phyloP scores from a whole-genome alignment of 2,888 invertebrate genomes.

The Campaea margaritaria region DNA sequence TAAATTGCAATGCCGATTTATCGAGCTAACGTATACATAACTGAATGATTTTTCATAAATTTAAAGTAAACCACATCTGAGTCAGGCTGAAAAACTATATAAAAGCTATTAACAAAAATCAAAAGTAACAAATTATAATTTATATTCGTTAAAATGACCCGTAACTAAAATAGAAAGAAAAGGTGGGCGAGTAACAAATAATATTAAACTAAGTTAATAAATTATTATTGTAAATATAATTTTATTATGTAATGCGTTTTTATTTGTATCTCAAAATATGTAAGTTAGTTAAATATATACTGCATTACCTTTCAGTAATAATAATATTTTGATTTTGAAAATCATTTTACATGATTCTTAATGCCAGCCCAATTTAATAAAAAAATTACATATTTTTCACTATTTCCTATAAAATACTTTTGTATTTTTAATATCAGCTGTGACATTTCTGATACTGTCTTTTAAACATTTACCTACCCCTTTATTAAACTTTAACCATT shows the following conservation, averaged over 20 bases:
- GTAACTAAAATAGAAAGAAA: constrained; percentile 27
- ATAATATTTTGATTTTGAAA: too few species aligned
- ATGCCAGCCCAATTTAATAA: too few species aligned
- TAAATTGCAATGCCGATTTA: too few species aligned
- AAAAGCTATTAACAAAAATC: neutral
- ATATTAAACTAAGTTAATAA: constrained; percentile 18
- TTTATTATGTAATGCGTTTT: neutral
- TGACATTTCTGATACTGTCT: too few species aligned
- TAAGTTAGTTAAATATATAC: neutral
- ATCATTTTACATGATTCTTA: too few species aligned
- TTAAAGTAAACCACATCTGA: constrained; percentile 25
- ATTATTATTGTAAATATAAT: constrained; percentile 8
- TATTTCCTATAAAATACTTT: constrained; percentile 3
- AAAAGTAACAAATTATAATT: constrained; percentile 14
- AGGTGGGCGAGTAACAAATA: constrained; percentile 23
- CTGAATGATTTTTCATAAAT: neutral
- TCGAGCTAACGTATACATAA: neutral
- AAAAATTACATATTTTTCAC: neutral
- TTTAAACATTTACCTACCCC: too few species aligned
- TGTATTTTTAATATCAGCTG: neutral
- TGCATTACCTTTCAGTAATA: too few species aligned
- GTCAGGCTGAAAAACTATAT: constrained; percentile 24
- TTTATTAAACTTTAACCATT: too few species aligned
- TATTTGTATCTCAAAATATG: neutral
- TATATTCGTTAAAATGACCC: constrained; percentile 25